These are phyloP conservation scores for Drosophila acutilabella DNA, from an alignment of 2,888 invertebrate genomes.

Conservation along the genomic window DNA sequence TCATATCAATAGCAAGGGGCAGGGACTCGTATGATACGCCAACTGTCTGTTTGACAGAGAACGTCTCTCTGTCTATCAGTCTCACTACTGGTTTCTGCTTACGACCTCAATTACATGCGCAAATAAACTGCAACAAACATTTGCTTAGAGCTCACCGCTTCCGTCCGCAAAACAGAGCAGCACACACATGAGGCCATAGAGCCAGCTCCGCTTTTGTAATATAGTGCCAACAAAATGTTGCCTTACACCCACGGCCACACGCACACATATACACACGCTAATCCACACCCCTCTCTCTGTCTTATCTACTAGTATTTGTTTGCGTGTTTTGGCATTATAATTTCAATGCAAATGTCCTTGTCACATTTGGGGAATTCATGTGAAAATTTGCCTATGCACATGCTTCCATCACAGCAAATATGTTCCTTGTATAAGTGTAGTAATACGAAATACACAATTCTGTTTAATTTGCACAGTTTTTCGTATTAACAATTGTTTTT, in stretches of 20 bases:
- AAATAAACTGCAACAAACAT: constrained; percentile 79
- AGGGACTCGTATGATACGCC: constrained; percentile 17
- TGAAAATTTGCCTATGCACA: constrained; percentile 63
- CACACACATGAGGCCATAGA: constrained; percentile 37
- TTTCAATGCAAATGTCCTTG: constrained; percentile 79
- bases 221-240: constrained; percentile 44
- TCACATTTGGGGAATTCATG: constrained; percentile 79
- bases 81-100: constrained; percentile 59
- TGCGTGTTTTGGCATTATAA: constrained; percentile 64
- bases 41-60: constrained; percentile 25
- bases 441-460: constrained; percentile 37
- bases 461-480: constrained; percentile 6
- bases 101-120: constrained; percentile 78
- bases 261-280: neutral
- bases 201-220: constrained; percentile 45
- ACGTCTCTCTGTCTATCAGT: constrained; percentile 12
- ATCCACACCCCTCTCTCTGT: neutral
- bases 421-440: constrained; percentile 14
- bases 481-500: no score
- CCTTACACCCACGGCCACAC: constrained; percentile 14
- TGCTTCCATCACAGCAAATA: constrained; percentile 23
- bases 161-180: constrained; percentile 23
- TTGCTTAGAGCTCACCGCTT: constrained; percentile 68
- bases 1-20: constrained; percentile 37
- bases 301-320: constrained; percentile 17